phyloP scores from a whole-genome alignment of 2,888 invertebrate species.

The Rhorus exstirpatorius region DNA sequence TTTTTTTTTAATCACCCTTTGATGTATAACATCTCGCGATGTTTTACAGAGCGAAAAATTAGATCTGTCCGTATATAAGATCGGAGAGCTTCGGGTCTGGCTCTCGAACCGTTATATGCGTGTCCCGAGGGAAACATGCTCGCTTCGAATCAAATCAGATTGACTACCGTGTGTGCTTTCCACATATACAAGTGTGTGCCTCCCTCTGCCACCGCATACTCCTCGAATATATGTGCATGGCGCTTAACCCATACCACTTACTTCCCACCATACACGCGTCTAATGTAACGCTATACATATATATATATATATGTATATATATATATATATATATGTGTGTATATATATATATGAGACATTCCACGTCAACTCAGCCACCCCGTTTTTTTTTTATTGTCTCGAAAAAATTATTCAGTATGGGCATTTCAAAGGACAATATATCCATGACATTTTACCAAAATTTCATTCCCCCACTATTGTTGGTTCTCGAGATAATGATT shows the following conservation, averaged over 20 bases:
- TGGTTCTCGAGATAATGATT: too few species aligned
- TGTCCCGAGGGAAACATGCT: slow-evolving; percentile 16
- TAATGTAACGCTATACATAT: not conserved
- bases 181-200: not conserved
- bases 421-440: too few species aligned
- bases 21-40: not conserved
- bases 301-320: not conserved
- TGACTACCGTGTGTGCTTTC: slow-evolving; percentile 39
- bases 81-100: slow-evolving; percentile 27
- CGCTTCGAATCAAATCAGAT: slow-evolving; percentile 49
- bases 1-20: too few species aligned
- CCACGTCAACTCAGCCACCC: too few species aligned
- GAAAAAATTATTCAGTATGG: too few species aligned
- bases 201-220: not conserved
- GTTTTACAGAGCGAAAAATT: slow-evolving; percentile 53
- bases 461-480: too few species aligned
- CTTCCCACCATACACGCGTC: not conserved
- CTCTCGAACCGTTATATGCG: slow-evolving; percentile 50
- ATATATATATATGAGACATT: not conserved
- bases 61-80: slow-evolving; percentile 38
- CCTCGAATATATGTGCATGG: not conserved
- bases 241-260: slow-evolving; percentile 32
- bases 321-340: not conserved
- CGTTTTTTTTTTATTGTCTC: too few species aligned
- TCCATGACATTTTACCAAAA: too few species aligned